Conservation (phyloP, 2,888 invertebrate genomes). For the Rhagonycha fulva region DNA sequence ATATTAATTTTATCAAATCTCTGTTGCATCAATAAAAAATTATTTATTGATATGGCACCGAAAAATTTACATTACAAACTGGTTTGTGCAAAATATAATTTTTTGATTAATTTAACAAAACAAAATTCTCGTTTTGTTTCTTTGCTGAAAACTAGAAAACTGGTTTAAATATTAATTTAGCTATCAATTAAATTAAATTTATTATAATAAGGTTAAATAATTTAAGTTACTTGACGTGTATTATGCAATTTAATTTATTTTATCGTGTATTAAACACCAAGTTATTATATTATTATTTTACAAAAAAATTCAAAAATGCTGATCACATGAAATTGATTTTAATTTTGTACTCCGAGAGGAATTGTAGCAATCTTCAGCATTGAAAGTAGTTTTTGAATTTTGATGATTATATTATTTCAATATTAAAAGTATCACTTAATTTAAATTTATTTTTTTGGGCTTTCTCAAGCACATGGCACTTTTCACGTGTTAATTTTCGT, state of each 20-base stretch:
- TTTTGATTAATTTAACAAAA: conserved; percentile 1
- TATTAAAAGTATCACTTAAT: background rate
- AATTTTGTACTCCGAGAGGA: background rate
- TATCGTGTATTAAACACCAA: background rate
- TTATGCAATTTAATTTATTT: background rate
- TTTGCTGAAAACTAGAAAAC: background rate
- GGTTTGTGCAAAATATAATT: background rate
- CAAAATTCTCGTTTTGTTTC: background rate
- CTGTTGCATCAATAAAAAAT: background rate
- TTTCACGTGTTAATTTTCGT: background rate
- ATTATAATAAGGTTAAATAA: background rate
- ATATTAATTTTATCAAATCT: background rate
- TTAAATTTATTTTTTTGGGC: background rate
- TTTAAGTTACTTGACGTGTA: background rate
- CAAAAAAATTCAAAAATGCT: background rate
- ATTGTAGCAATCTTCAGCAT: background rate
- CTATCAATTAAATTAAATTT: background rate
- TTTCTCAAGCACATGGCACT: background rate
- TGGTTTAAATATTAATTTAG: background rate
- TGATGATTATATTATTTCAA: background rate
- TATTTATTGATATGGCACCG: background rate
- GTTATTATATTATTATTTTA: background rate
- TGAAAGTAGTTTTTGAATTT: background rate
- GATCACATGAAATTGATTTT: background rate
- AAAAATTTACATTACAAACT: background rate